Evolutionary conservation across 2,888 invertebrate species (phyloP).

Genomic region (Ernsta delagoae): DNA sequence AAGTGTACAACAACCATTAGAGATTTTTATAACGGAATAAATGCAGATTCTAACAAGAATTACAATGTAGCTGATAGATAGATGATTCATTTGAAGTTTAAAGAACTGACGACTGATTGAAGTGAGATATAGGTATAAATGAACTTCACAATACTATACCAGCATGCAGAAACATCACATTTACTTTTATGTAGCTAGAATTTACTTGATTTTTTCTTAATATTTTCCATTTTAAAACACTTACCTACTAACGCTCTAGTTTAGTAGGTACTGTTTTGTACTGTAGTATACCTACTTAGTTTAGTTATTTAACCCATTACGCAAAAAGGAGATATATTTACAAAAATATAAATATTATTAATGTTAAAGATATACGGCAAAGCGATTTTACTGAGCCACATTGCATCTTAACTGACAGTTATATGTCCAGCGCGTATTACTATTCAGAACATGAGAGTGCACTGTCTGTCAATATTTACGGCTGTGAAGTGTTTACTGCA

Average conservation of each 20-base stretch:
- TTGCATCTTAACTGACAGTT: conserved; percentile 5
- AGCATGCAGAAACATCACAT: too few species aligned
- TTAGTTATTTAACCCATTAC: too few species aligned
- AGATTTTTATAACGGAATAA: conserved; percentile 36
- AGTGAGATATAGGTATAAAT: not conserved
- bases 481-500: not conserved
- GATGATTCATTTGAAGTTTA: not conserved
- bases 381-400: not conserved
- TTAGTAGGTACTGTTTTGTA: too few species aligned
- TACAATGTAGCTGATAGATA: not conserved
- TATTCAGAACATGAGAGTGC: conserved; percentile 3
- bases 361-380: too few species aligned
- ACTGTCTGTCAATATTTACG: conserved; percentile 4
- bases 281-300: too few species aligned
- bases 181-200: too few species aligned
- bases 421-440: not conserved
- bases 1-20: conserved; percentile 33
- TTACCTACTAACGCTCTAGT: too few species aligned
- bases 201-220: too few species aligned
- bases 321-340: too few species aligned
- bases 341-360: too few species aligned
- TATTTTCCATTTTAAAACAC: too few species aligned
- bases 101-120: not conserved
- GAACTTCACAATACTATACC: too few species aligned
- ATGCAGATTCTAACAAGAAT: conserved; percentile 32